Conservation (phyloP, 2,113 vertebrate species). For the Lamprotornis superbus region DNA sequence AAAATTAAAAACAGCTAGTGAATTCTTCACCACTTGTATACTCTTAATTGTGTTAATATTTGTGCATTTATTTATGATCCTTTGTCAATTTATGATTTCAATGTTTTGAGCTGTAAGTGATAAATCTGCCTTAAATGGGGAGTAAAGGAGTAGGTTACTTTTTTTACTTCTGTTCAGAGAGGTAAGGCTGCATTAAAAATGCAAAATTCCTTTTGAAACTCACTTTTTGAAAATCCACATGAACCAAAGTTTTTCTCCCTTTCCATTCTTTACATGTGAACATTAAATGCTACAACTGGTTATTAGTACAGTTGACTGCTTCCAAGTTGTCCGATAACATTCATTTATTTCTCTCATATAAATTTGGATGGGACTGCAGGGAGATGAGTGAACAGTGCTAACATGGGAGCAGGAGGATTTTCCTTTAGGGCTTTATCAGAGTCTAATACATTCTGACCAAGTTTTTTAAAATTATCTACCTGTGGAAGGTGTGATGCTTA, state of each 20-base stretch:
- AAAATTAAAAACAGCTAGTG: neutral
- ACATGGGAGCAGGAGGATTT: neutral
- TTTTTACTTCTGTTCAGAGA: neutral
- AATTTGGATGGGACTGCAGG: neutral
- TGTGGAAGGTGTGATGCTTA: neutral
- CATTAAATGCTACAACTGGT: neutral
- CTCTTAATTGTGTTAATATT: neutral
- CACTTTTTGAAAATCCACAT: neutral
- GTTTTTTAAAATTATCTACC: neutral
- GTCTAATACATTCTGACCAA: neutral
- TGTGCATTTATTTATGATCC: neutral
- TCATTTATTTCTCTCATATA: neutral
- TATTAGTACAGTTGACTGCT: neutral
- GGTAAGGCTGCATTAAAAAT: neutral
- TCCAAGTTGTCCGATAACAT: neutral
- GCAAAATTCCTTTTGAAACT: neutral
- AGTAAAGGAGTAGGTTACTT: neutral
- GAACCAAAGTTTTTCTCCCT: neutral
- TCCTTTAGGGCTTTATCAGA: neutral
- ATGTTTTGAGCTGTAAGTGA: neutral
- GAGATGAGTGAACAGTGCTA: neutral
- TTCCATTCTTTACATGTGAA: neutral
- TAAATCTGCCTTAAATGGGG: neutral
- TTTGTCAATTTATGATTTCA: neutral
- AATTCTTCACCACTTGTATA: neutral